Evolutionary conservation across 2,113 vertebrate species (phyloP).

Genomic region (Pteronura brasiliensis): DNA sequence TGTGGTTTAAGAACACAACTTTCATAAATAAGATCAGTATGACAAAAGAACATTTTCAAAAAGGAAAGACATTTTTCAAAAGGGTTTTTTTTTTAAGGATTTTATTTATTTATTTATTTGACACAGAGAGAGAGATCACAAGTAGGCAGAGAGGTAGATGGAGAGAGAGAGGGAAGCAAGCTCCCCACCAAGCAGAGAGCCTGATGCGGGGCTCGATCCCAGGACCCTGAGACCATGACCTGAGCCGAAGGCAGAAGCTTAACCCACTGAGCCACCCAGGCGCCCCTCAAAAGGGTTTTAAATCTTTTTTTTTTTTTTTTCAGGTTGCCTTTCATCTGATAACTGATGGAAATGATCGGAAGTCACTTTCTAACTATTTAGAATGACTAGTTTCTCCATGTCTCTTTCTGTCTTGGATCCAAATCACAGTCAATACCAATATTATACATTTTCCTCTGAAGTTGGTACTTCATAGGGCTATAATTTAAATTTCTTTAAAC

Average conservation of each 20-base stretch:
- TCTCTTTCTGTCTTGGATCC: background rate
- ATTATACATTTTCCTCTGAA: background rate
- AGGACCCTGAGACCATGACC: no score
- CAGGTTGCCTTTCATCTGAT: background rate
- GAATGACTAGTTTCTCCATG: background rate
- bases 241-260: no score
- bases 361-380: background rate
- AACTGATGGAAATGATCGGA: background rate
- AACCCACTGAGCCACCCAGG: no score
- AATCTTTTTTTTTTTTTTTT: background rate
- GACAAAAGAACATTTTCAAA: background rate
- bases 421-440: background rate
- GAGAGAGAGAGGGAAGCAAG: no score
- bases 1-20: background rate
- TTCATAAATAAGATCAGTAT: background rate
- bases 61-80: slow-evolving; percentile 18
- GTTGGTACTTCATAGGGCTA: background rate
- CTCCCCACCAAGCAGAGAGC: no score
- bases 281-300: background rate
- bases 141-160: no score
- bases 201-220: no score
- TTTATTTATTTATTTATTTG: no score
- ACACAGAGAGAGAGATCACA: no score
- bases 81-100: background rate
- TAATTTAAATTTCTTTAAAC: slow-evolving; percentile 8